Conservation (phyloP, 1,140 invertebrate species). For the Pomacea maculata region DNA sequence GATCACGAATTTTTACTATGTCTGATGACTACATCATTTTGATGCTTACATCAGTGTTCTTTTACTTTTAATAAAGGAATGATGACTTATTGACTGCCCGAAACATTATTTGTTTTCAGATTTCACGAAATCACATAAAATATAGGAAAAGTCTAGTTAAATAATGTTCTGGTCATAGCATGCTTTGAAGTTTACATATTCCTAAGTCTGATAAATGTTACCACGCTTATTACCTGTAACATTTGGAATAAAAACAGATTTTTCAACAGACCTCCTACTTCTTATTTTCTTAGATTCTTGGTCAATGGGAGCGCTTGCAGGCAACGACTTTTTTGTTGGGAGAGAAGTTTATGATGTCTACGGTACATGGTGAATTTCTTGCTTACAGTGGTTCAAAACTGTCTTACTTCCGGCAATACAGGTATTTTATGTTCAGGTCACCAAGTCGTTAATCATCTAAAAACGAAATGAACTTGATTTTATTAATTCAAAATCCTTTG, state of each 20-base stretch:
- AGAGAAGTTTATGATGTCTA: neutral
- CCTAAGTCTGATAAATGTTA: neutral
- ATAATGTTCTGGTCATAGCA: neutral
- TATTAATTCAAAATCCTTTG: neutral
- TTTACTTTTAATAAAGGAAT: no score
- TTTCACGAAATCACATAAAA: no score
- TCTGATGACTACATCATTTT: no score
- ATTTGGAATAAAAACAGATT: no score
- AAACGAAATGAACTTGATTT: neutral
- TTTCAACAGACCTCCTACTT: no score
- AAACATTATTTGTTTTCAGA: no score
- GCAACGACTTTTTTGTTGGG: neutral
- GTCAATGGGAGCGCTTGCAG: conserved; percentile 1
- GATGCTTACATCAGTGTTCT: no score
- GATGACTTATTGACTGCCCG: no score
- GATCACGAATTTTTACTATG: no score
- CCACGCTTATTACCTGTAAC: no score
- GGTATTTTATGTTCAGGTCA: neutral
- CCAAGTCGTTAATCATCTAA: neutral
- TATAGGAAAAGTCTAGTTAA: neutral
- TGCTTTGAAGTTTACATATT: neutral
- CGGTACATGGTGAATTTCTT: neutral
- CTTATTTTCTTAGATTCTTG: neutral
- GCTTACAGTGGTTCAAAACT: neutral
- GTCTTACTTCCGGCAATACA: conserved; percentile 1